These are phyloP conservation scores for Microtus montanus DNA, from an alignment of 2,113 vertebrate genomes.

Conservation along the genomic window DNA sequence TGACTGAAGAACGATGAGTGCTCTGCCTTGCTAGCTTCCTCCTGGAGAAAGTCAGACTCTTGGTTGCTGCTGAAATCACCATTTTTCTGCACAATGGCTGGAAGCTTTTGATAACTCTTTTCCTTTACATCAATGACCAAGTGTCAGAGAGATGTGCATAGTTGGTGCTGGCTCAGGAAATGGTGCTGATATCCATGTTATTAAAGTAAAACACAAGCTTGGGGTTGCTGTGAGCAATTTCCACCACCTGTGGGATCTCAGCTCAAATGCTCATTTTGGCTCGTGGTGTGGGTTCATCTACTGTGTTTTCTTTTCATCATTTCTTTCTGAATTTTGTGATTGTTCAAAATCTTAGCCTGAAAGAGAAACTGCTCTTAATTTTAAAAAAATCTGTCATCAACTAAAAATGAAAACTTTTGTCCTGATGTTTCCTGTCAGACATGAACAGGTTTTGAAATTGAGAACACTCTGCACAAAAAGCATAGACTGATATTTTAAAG, in stretches of 20 bases:
- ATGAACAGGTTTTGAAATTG: background rate
- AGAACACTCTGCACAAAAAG: background rate
- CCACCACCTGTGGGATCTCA: conserved; percentile 32
- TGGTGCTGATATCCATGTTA: conserved; percentile 61
- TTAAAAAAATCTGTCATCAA: background rate
- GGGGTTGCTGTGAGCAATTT: conserved; percentile 47
- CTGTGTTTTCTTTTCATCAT: conserved; percentile 71
- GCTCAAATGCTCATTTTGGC: background rate
- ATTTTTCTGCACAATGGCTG: conserved; percentile 41
- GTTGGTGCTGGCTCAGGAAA: conserved; percentile 80
- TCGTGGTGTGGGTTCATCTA: conserved; percentile 29
- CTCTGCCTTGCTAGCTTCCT: background rate
- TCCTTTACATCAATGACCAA: conserved; percentile 58
- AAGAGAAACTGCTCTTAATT: background rate
- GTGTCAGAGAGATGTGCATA: conserved; percentile 69
- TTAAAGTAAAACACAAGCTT: conserved; percentile 69
- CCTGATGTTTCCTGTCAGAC: background rate
- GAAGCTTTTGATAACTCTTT: conserved; percentile 72
- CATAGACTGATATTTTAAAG: background rate
- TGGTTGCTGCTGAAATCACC: background rate
- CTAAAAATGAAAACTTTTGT: background rate
- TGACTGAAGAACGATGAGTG: background rate
- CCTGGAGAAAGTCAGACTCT: background rate
- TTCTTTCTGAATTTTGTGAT: conserved; percentile 23
- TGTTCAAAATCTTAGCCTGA: conserved; percentile 10